Evolutionary conservation across 2,888 invertebrate genomes (phyloP), one percentile per base, ranked within the genome.

Genomic region (Limenitis camilla): DNA sequence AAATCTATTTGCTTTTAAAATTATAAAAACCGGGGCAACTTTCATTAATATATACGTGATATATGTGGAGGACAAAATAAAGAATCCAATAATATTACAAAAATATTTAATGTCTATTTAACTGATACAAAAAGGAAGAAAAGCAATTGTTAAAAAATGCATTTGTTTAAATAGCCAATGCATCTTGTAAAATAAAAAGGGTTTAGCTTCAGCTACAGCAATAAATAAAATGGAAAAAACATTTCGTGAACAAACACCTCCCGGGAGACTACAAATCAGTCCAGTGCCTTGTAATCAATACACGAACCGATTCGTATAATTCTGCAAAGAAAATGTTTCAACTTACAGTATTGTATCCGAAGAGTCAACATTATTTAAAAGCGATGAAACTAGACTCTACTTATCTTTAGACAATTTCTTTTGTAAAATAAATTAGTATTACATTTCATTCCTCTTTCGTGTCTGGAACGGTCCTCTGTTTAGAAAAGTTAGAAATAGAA

Each of bases 211-310:
- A 5, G 31, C 6, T 19, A 38, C 9, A 27, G 27, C 39, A n/a
- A 43, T 49, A 49, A 43, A 42, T 42, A 38, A 49, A 49, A 49
- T 11, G 31, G 42, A 31, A 42, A 49, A 49, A 31, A 39, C 30
- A 42, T 43, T 43, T 31, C 42, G 49, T 36, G 42, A 42, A 49
- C 42, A 49, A 49, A 49, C 49, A 49, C 27, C 36, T 43, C 42
- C 31, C 42, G 5, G 10, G 42, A 27, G 49, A 43, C 31, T 36
- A 42, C 42, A 49, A 42, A 41, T 42, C 38, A 49, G 38, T 47
- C 47, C 47, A 19, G 47, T 47, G 39, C 39, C 39, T 47, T 32
- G 47, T 47, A 47, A 47, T 47, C 46, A 47, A 47, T 47, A 47
- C 32, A 47, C 31, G 39, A 40, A 39, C 31, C 46, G 39, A 39